Percentiles rank a stretch among this genome's conserved stretches.
Evolutionary conservation across 2,797 vertebrate species (phyloP).

Genomic region (Arremon brunneinucha): DNA sequence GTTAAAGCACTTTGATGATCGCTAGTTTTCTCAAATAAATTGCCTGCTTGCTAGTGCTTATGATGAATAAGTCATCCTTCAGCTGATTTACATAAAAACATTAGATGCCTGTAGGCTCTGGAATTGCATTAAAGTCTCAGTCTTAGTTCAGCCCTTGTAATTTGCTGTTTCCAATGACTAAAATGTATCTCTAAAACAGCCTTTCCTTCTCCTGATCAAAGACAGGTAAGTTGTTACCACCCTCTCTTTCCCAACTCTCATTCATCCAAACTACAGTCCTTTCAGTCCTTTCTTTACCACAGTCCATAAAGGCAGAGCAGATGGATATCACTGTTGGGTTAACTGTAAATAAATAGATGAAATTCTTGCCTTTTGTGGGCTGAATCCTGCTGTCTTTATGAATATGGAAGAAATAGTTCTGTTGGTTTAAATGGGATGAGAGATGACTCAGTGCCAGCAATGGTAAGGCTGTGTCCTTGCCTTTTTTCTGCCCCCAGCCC

Average conservation of each 20-base stretch:
- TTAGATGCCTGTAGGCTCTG: neutral
- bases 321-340: neutral
- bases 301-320: neutral
- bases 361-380: neutral
- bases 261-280: neutral
- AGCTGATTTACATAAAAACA: constrained; percentile 35
- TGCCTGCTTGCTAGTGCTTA: constrained; percentile 5
- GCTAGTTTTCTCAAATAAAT: constrained; percentile 1
- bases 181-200: neutral
- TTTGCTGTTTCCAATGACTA: neutral
- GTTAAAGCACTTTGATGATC: constrained; percentile 2
- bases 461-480: neutral
- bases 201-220: neutral
- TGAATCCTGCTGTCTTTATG: neutral
- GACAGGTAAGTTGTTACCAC: neutral
- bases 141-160: neutral
- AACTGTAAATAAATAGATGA: neutral
- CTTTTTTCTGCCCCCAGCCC: neutral
- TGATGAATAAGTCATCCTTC: constrained; percentile 1
- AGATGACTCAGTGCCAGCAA: neutral
- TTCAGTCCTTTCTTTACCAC: neutral
- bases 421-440: neutral
- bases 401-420: neutral
- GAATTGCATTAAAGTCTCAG: neutral
- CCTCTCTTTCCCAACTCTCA: neutral